These are phyloP conservation scores for Cyprinodon brontotheroides DNA, from an alignment of 2,113 vertebrate genomes.

Conservation along the genomic window DNA sequence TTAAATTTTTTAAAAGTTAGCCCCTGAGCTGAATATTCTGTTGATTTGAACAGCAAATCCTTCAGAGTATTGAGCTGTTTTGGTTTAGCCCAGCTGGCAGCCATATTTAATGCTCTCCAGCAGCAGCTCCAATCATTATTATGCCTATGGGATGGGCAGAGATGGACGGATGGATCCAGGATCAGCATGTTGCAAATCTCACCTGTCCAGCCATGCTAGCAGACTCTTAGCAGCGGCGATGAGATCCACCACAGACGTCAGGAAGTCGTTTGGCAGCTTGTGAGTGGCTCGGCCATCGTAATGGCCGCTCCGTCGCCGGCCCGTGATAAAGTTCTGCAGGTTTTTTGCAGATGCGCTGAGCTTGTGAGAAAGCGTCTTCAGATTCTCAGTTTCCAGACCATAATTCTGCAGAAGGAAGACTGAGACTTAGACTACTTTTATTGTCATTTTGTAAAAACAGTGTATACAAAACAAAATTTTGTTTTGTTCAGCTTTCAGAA, in stretches of 20 bases:
- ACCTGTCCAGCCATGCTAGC: constrained; percentile 96
- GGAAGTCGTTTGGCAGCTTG: constrained; percentile 94
- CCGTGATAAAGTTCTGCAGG: constrained; percentile 93
- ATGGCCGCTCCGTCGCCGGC: constrained; percentile 84
- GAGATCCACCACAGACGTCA: constrained; percentile 96
- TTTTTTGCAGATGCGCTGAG: constrained; percentile 91
- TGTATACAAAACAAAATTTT: too few species aligned
- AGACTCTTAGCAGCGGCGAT: constrained; percentile 96
- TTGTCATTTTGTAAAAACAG: too few species aligned
- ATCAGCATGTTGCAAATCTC: constrained; percentile 62
- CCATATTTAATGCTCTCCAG: too few species aligned
- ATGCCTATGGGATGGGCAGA: too few species aligned
- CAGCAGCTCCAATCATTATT: too few species aligned
- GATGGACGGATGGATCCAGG: not conserved
- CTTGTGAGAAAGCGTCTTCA: constrained; percentile 94
- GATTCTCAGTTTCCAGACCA: constrained; percentile 94
- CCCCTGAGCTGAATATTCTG: too few species aligned
- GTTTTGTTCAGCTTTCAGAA: too few species aligned
- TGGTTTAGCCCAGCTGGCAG: too few species aligned
- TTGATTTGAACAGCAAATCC: too few species aligned
- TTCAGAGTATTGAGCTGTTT: too few species aligned
- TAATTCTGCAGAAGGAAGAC: constrained; percentile 86
- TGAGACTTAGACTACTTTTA: too few species aligned
- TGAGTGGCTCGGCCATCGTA: constrained; percentile 89
- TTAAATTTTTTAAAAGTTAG: too few species aligned